Base-by-base conservation (phyloP, 1,140 invertebrate genomes). In the Drosophila parvula region DNA sequence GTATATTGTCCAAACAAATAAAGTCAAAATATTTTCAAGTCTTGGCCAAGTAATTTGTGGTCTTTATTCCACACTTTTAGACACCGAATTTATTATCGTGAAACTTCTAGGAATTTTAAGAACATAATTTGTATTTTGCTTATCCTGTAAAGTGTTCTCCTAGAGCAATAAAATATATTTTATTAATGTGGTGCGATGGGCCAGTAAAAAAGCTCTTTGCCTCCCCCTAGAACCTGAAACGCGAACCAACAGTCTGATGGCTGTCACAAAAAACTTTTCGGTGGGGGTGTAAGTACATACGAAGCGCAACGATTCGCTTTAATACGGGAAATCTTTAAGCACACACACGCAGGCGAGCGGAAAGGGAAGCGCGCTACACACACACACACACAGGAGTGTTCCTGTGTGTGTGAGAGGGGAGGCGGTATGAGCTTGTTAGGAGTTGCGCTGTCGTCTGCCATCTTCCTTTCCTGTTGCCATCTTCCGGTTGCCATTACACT, bases 401-500 rank as follows among this genome's bases (percentile, higher is more conserved):
- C 45, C 12, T 53, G 27, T 22, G 16, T 27, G 44, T 32, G 53
- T 58, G 27, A 4, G 30, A 6, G n/a, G 12, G 22, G 22, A 36
- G 47, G 38, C 36, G 18, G 51, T 50, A 60, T 22, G 11, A 47
- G 67, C 82, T 86, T 88, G 83, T 86, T 86, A 86, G 78, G 75
- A 79, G 65, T 57, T 56, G 79, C 41, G 57, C 58, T 60, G 48
- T 53, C 51, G 51, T 61, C 56, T 73, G 75, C 69, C 74, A 78
- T 74, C 74, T 77, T 73, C 36, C 32, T 34, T 53, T 64, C 73
- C 73, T 76, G 74, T 70, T 58, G 67, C 71, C 64, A 60, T 73
- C 79, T 88, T 86, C 83, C 83, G 83, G 83, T 64, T 82, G 79
- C 56, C 75, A 86, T 79, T 86, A 83, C 80, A 82, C 81, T 50